Evolutionary conservation across 2,797 vertebrate genomes (phyloP).

Genomic region (Propithecus deckenii): DNA sequence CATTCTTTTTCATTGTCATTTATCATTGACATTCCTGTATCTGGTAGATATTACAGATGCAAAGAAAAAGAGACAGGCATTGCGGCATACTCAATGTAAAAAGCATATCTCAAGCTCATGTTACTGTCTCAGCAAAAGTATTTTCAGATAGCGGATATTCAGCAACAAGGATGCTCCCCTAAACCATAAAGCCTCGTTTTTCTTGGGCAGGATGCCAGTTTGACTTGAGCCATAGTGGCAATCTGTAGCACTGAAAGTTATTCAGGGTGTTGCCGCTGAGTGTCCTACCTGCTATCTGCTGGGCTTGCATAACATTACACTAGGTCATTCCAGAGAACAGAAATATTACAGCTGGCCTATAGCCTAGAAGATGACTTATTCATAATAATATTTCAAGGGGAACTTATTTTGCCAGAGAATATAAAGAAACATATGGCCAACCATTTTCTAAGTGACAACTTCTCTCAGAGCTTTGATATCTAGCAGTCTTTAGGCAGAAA

Average conservation of each 20-base stretch:
- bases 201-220: not conserved
- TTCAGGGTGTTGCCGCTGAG: not conserved
- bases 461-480: not conserved
- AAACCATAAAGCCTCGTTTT: not conserved
- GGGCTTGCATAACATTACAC: not conserved
- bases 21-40: not conserved
- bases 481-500: not conserved
- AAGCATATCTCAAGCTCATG: not conserved
- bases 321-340: not conserved
- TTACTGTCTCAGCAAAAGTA: not conserved
- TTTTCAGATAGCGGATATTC: not conserved
- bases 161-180: not conserved
- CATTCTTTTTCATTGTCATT: constrained; percentile 41
- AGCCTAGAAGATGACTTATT: not conserved
- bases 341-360: not conserved
- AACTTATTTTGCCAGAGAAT: constrained; percentile 43
- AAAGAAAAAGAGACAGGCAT: not conserved
- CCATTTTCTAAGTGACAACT: not conserved
- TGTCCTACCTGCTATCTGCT: not conserved
- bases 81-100: not conserved
- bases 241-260: not conserved
- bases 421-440: not conserved
- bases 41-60: not conserved
- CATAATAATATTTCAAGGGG: constrained; percentile 13
- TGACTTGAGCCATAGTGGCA: not conserved